Evolutionary conservation across 2,888 invertebrate genomes (phyloP).

Genomic region (Drosophila monieri): DNA sequence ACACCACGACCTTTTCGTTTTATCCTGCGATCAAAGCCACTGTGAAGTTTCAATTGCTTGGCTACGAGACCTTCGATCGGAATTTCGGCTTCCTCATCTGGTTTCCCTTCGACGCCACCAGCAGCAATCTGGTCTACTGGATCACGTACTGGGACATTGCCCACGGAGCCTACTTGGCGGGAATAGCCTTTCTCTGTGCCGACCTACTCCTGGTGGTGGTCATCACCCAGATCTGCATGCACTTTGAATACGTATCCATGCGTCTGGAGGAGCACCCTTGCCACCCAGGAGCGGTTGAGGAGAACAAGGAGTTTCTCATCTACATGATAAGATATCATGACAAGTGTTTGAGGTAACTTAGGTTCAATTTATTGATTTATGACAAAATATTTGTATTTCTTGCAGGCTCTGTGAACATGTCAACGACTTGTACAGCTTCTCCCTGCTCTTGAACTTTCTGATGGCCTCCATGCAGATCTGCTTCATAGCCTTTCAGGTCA

Average conservation of each 20-base stretch:
- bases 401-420: slow-evolving; percentile 71
- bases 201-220: slow-evolving; percentile 75
- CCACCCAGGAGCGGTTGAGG: slow-evolving; percentile 9
- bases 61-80: slow-evolving; percentile 67
- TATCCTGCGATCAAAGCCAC: slow-evolving; percentile 73
- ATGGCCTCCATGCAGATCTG: slow-evolving; percentile 81
- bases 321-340: slow-evolving; percentile 63
- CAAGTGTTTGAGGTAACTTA: slow-evolving; percentile 75
- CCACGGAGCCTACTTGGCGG: slow-evolving; percentile 71
- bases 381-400: background rate
- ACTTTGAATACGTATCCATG: slow-evolving; percentile 68
- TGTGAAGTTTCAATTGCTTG: slow-evolving; percentile 65
- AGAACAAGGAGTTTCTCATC: slow-evolving; percentile 60
- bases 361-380: rapidly evolving
- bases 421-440: slow-evolving; percentile 66
- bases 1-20: slow-evolving; percentile 68
- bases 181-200: slow-evolving; percentile 73
- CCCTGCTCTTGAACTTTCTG: slow-evolving; percentile 80
- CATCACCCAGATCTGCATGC: slow-evolving; percentile 78
- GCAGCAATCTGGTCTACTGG: slow-evolving; percentile 63
- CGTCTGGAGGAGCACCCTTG: slow-evolving; percentile 56
- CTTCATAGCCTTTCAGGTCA: slow-evolving; percentile 81
- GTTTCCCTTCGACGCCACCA: slow-evolving; percentile 74
- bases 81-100: slow-evolving; percentile 76
- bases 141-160: slow-evolving; percentile 64